Evolutionary conservation across 2,113 vertebrate genomes (phyloP).

Genomic region (Colius striatus): DNA sequence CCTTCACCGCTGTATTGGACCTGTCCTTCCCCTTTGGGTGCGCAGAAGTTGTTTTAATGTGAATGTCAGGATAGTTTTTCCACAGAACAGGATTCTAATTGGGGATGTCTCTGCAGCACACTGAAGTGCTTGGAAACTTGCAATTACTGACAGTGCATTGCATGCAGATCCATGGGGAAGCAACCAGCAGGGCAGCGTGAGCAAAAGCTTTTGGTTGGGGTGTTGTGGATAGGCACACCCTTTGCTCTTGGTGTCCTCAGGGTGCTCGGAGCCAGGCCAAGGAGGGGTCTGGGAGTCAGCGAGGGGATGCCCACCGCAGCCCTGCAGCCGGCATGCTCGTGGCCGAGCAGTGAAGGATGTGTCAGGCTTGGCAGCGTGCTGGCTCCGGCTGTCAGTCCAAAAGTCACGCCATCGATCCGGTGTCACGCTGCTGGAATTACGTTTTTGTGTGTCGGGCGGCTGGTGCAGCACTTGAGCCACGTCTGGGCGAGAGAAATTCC

Average conservation of each 20-base stretch:
- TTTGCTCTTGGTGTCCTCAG: fast-evolving
- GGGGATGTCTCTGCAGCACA: too few species aligned
- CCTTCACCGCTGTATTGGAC: fast-evolving
- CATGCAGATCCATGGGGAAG: fast-evolving
- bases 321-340: fast-evolving
- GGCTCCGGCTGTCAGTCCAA: not conserved
- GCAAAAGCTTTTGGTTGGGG: not conserved
- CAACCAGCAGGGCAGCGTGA: not conserved
- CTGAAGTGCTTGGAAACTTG: not conserved
- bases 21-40: fast-evolving
- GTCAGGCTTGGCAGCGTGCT: fast-evolving
- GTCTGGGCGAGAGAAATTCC: slow-evolving; percentile 10
- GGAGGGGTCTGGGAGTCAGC: not conserved
- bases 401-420: not conserved
- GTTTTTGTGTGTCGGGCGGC: not conserved
- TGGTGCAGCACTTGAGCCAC: not conserved
- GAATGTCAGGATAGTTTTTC: fast-evolving
- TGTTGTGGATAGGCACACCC: fast-evolving
- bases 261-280: not conserved
- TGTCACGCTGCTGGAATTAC: not conserved
- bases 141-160: fast-evolving
- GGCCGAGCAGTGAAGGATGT: fast-evolving
- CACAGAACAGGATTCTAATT: fast-evolving
- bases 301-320: not conserved
- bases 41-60: fast-evolving